Percentiles rank a stretch among this genome's conserved stretches.
Evolutionary conservation across 2,888 invertebrate genomes (phyloP).

Genomic region (Octodonta nipae): DNA sequence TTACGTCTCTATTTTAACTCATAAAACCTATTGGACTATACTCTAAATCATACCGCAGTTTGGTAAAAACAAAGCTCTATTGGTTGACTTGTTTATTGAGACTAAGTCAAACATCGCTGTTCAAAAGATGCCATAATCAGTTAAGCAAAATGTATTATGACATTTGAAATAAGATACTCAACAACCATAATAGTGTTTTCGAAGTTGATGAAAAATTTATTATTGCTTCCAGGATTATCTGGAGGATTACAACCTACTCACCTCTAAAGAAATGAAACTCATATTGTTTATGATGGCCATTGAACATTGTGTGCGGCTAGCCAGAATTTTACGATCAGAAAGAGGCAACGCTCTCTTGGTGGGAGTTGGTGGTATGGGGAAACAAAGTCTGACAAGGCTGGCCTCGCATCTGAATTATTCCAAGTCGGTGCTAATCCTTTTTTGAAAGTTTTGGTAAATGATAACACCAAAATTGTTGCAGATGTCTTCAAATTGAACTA

Average conservation of each 20-base stretch:
- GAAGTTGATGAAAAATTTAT: too few relatives aligned
- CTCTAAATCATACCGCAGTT: too few relatives aligned
- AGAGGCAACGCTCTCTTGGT: slow-evolving; percentile 80
- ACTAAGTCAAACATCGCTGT: too few relatives aligned
- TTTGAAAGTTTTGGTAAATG: neutral
- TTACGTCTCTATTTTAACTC: too few relatives aligned
- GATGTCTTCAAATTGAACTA: slow-evolving; percentile 79
- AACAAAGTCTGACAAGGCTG: slow-evolving; percentile 73
- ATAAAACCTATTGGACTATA: too few relatives aligned
- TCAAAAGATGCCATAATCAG: too few relatives aligned
- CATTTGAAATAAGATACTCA: too few relatives aligned
- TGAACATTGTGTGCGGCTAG: slow-evolving; percentile 75
- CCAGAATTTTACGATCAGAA: slow-evolving; percentile 71
- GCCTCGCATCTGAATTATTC: slow-evolving; percentile 77
- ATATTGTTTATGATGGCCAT: slow-evolving; percentile 82
- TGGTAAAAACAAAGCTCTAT: too few relatives aligned
- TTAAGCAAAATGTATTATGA: too few relatives aligned
- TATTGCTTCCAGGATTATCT: slow-evolving; percentile 54
- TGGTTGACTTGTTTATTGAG: too few relatives aligned
- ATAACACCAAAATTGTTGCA: slow-evolving; percentile 22
- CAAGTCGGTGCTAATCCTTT: slow-evolving; percentile 39
- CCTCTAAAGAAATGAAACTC: slow-evolving; percentile 66
- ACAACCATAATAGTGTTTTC: too few relatives aligned
- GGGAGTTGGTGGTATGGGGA: slow-evolving; percentile 81
- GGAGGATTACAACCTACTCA: slow-evolving; percentile 67